These are phyloP conservation scores for Lepus oiostolus DNA, from an alignment of 2,797 vertebrate species.

Conservation along the genomic window DNA sequence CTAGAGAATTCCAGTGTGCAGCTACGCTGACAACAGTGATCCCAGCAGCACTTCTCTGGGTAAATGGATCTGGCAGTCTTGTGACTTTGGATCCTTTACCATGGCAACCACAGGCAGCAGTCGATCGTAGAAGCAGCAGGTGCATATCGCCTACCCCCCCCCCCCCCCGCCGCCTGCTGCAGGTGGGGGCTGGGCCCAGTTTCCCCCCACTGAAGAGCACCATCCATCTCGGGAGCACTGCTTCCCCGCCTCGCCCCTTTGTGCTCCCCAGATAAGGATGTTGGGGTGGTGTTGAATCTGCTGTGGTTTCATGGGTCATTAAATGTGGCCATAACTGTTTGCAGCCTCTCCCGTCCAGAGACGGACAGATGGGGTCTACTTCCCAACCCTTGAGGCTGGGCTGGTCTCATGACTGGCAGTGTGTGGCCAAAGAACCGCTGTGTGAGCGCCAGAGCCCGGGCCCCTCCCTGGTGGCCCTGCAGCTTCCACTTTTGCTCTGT, in stretches of 20 bases:
- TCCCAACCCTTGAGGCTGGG: neutral
- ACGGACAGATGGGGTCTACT: neutral
- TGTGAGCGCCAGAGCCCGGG: neutral
- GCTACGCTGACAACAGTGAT: neutral
- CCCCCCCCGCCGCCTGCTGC: neutral
- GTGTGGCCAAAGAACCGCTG: neutral
- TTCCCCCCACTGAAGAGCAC: neutral
- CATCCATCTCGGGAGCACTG: neutral
- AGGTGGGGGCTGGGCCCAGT: neutral
- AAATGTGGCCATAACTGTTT: neutral
- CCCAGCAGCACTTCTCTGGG: neutral
- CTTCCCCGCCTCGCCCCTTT: neutral
- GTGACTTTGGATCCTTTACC: neutral
- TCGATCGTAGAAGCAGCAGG: neutral
- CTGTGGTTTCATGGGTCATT: constrained; percentile 13
- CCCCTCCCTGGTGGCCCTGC: neutral
- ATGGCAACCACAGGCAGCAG: fast-evolving
- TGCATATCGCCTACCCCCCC: too few species aligned
- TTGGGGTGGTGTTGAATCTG: neutral
- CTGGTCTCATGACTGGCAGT: neutral
- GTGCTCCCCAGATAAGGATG: neutral
- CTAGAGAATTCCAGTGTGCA: neutral
- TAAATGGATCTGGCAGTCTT: neutral
- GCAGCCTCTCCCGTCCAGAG: neutral
- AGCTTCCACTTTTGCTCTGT: neutral